Conservation (phyloP, 2,113 vertebrate genomes). For the Suricata suricatta region DNA sequence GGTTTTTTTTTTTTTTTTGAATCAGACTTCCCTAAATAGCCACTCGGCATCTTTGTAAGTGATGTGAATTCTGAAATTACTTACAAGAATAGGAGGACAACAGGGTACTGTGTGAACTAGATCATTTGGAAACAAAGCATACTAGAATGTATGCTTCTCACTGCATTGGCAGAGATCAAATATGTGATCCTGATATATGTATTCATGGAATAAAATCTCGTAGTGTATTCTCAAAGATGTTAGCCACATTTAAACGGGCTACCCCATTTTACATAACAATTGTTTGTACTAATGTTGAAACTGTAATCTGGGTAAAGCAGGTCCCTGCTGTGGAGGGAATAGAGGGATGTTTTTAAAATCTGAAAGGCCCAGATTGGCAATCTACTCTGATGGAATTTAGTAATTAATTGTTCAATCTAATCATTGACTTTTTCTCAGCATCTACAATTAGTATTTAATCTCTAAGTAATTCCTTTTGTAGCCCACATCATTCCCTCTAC, state of each 20-base stretch:
- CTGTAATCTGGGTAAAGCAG: constrained; percentile 18
- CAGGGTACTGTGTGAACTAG: constrained; percentile 59
- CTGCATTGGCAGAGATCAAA: constrained; percentile 38
- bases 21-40: constrained; percentile 75
- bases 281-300: constrained; percentile 50
- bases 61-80: constrained; percentile 80
- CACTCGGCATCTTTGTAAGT: constrained; percentile 76
- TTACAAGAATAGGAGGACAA: constrained; percentile 66
- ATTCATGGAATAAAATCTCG: constrained; percentile 13
- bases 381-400: constrained; percentile 21
- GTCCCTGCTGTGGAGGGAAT: neutral
- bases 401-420: constrained; percentile 27
- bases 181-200: constrained; percentile 45
- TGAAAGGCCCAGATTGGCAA: neutral
- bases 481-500: neutral
- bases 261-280: constrained; percentile 55
- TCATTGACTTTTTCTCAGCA: constrained; percentile 43
- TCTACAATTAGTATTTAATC: neutral
- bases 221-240: constrained; percentile 50
- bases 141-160: constrained; percentile 37
- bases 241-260: constrained; percentile 48
- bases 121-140: constrained; percentile 70
- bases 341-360: constrained; percentile 6
- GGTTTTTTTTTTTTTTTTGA: constrained; percentile 50
- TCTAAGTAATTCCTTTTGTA: constrained; percentile 6